phyloP scores from a whole-genome alignment of 2,888 invertebrate genomes.

The Hypercompe scribonia region DNA sequence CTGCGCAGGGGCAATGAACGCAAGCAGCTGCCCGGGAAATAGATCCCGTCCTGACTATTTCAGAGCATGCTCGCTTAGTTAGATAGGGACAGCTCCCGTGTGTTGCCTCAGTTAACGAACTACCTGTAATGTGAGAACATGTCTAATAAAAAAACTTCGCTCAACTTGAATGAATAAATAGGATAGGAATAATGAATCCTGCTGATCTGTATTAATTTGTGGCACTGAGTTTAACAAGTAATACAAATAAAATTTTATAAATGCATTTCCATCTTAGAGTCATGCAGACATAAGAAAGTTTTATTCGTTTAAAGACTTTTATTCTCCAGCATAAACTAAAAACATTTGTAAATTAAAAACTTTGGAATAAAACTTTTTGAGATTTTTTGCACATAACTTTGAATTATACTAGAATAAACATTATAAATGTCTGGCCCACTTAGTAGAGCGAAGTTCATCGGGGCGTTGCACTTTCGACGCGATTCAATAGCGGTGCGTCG shows the following conservation, averaged over 20 bases:
- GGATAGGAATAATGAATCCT: constrained; percentile 10
- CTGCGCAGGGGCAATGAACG: constrained; percentile 83
- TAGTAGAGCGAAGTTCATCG: constrained; percentile 81
- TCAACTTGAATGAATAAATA: constrained; percentile 37
- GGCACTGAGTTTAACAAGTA: neutral
- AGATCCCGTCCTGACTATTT: constrained; percentile 85
- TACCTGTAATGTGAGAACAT: constrained; percentile 76
- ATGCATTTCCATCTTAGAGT: neutral
- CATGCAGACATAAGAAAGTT: neutral
- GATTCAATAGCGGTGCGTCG: constrained; percentile 65
- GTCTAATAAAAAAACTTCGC: constrained; percentile 48
- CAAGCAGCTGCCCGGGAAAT: constrained; percentile 85
- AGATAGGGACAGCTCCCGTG: constrained; percentile 67
- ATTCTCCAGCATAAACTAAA: neutral
- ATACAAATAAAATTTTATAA: neutral
- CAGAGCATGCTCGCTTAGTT: constrained; percentile 78
- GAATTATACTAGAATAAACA: neutral
- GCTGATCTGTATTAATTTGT: constrained; percentile 7
- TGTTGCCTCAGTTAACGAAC: constrained; percentile 65
- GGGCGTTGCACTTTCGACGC: constrained; percentile 82
- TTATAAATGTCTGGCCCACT: constrained; percentile 61
- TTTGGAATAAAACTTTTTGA: neutral
- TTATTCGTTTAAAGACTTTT: neutral
- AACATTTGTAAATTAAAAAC: neutral
- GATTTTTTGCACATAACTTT: neutral